These are phyloP conservation scores for Odontomachus brunneus DNA, from an alignment of 1,140 invertebrate genomes.

Conservation along the genomic window DNA sequence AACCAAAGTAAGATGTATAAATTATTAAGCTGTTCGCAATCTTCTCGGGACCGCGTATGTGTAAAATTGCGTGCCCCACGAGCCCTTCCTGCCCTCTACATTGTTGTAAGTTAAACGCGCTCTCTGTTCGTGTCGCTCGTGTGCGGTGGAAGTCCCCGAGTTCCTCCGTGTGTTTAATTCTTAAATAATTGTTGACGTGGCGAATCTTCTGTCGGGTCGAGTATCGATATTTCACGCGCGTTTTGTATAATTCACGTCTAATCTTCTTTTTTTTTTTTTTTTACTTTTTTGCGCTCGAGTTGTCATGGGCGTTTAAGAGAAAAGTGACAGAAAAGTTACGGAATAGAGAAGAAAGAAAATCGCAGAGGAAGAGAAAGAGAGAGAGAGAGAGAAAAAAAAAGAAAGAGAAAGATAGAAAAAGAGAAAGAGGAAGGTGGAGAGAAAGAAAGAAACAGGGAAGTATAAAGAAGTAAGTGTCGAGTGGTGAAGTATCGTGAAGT, in stretches of 20 bases:
- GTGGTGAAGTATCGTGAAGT: constrained; percentile 35
- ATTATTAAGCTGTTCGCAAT: no score
- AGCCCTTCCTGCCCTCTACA: neutral
- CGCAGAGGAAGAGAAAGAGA: neutral
- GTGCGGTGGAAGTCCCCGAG: constrained; percentile 13
- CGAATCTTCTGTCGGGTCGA: constrained; percentile 21
- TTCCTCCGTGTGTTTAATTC: constrained; percentile 24
- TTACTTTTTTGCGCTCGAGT: constrained; percentile 54
- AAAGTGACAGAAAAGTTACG: constrained; percentile 46
- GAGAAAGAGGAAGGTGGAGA: neutral
- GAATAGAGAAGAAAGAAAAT: constrained; percentile 28
- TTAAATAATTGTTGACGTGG: constrained; percentile 15
- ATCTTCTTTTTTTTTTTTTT: neutral
- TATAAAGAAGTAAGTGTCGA: constrained; percentile 30
- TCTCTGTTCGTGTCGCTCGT: constrained; percentile 46
- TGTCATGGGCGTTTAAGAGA: constrained; percentile 53
- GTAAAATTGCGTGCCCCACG: neutral
- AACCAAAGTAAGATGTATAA: no score
- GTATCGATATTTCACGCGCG: constrained; percentile 41
- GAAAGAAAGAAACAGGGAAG: constrained; percentile 29
- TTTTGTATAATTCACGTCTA: constrained; percentile 15
- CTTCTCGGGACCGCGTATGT: no score
- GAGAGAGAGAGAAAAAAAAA: constrained; percentile 49
- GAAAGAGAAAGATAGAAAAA: neutral
- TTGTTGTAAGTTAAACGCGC: constrained; percentile 4